These are phyloP conservation scores for Channa argus DNA, from an alignment of 2,113 vertebrate genomes.

Conservation along the genomic window DNA sequence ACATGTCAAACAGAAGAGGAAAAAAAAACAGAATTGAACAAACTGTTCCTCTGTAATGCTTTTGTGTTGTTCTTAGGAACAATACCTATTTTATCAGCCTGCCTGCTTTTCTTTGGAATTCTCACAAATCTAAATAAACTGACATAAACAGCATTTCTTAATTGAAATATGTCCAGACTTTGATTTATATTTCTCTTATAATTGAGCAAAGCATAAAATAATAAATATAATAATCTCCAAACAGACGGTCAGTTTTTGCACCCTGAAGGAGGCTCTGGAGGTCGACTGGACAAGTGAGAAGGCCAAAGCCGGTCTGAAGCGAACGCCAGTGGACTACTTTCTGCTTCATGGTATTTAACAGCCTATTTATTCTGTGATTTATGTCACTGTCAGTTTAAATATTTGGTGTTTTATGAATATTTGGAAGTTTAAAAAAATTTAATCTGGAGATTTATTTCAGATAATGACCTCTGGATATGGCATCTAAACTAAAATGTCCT, in stretches of 20 bases:
- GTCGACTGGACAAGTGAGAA: constrained; percentile 90
- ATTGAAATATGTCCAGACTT: too few relatives aligned
- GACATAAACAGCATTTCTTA: too few relatives aligned
- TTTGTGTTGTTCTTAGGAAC: background rate
- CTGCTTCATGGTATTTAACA: constrained; percentile 87
- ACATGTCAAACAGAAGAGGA: background rate
- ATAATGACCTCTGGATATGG: too few relatives aligned
- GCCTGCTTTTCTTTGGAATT: too few relatives aligned
- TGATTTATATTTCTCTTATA: background rate
- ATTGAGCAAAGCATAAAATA: background rate
- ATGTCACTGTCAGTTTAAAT: too few relatives aligned
- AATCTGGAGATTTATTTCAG: too few relatives aligned
- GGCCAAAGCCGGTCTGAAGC: constrained; percentile 84
- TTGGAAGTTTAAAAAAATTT: too few relatives aligned
- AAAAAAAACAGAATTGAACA: background rate
- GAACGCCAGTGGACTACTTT: constrained; percentile 89
- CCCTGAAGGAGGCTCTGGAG: constrained; percentile 88
- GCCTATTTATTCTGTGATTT: too few relatives aligned
- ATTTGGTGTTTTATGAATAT: too few relatives aligned
- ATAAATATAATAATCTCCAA: constrained; percentile 8
- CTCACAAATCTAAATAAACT: background rate
- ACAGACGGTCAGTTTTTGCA: constrained; percentile 87
- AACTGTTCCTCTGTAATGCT: background rate
- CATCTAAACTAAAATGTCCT: too few relatives aligned
- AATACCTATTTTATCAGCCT: too few relatives aligned